These are phyloP conservation scores for Psittacula derbiana DNA, from an alignment of 2,797 vertebrate species.

Conservation along the genomic window DNA sequence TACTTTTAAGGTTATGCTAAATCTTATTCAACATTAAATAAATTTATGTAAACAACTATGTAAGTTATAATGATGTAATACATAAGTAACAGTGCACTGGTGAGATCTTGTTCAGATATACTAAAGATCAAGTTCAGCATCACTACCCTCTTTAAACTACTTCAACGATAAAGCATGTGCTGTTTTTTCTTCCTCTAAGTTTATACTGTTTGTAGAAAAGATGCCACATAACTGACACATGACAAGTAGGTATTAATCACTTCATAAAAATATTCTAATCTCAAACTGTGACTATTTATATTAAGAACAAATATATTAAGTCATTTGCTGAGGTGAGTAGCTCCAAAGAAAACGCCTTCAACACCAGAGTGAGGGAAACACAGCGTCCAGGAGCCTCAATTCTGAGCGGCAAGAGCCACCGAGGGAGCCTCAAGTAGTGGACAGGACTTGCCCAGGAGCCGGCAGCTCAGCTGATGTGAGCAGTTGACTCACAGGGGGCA, in stretches of 20 bases:
- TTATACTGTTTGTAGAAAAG: background rate
- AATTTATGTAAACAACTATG: background rate
- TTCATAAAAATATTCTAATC: background rate
- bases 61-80: background rate
- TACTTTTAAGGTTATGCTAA: background rate
- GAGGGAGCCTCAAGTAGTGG: background rate
- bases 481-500: background rate
- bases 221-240: background rate
- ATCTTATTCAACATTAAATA: background rate
- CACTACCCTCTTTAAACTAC: background rate
- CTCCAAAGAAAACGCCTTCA: background rate
- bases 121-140: background rate
- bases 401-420: background rate
- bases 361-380: background rate
- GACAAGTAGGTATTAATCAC: background rate
- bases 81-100: background rate
- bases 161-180: background rate
- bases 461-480: background rate
- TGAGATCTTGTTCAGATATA: background rate
- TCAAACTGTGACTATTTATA: background rate
- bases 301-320: background rate
- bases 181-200: rapidly evolving
- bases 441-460: background rate
- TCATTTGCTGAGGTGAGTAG: background rate
- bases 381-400: background rate